Conservation (phyloP, 2,797 vertebrate genomes). For the Onychomys leucogaster region DNA sequence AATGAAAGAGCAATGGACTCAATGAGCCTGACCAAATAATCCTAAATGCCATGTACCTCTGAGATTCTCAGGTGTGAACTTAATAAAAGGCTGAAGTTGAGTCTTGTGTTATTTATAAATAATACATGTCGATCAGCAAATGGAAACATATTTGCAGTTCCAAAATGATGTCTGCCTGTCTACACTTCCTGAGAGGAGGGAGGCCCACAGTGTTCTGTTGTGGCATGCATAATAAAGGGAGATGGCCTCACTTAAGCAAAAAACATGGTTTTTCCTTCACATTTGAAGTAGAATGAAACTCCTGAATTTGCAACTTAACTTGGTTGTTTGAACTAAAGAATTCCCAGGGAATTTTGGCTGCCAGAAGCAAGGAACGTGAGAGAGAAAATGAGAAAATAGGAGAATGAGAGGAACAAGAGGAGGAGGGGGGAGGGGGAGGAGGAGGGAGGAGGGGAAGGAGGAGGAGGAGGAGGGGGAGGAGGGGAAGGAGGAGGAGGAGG, state of each 20-base stretch:
- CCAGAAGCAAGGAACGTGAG: background rate
- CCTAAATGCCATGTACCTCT: background rate
- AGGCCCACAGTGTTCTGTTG: background rate
- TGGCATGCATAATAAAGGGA: background rate
- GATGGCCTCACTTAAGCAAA: background rate
- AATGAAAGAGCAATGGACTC: background rate
- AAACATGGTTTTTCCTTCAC: background rate
- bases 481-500: no score
- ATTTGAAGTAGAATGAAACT: background rate
- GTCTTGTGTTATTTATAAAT: conserved; percentile 30
- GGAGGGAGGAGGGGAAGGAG: background rate
- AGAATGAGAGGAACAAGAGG: no score
- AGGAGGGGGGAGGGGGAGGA: background rate
- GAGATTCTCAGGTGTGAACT: conserved; percentile 2
- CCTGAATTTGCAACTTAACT: background rate
- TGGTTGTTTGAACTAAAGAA: background rate
- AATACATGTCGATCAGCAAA: background rate
- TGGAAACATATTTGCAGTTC: background rate
- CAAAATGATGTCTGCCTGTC: background rate
- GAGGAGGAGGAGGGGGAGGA: no score
- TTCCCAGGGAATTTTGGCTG: background rate
- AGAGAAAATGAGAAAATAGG: background rate
- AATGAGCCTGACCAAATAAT: background rate
- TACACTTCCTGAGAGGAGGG: background rate
- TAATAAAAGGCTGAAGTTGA: conserved; percentile 19